Evolutionary conservation across 2,797 vertebrate genomes (phyloP).

Genomic region (Sebastes alutus): DNA sequence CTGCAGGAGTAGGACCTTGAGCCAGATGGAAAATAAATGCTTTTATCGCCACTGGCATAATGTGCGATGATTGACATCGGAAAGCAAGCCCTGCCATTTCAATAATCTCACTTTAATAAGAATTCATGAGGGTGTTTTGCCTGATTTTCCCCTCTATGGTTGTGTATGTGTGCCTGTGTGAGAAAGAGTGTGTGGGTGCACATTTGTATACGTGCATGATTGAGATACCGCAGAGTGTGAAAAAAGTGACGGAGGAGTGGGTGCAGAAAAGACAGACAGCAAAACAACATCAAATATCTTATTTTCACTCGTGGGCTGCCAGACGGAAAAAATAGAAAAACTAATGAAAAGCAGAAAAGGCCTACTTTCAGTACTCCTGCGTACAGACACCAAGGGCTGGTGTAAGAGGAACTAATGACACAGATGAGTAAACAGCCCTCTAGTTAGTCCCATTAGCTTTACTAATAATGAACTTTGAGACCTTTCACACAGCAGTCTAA

Average conservation of each 20-base stretch:
- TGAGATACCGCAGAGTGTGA: slow-evolving; percentile 22
- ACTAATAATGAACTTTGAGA: slow-evolving; percentile 64
- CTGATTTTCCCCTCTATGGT: slow-evolving; percentile 48
- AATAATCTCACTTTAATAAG: slow-evolving; percentile 71
- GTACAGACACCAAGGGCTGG: slow-evolving; percentile 24
- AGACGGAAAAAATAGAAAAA: slow-evolving; percentile 14
- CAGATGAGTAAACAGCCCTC: slow-evolving; percentile 63
- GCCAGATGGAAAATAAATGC: slow-evolving; percentile 53
- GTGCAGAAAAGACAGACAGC: slow-evolving; percentile 43
- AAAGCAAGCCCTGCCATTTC: slow-evolving; percentile 51
- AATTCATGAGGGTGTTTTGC: slow-evolving; percentile 53
- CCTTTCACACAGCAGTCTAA: slow-evolving; percentile 41
- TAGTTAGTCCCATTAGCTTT: slow-evolving; percentile 64
- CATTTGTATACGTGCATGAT: slow-evolving; percentile 38
- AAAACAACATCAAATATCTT: slow-evolving; percentile 61
- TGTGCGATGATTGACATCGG: slow-evolving; percentile 59
- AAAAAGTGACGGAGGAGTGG: slow-evolving; percentile 38
- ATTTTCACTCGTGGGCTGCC: slow-evolving; percentile 40
- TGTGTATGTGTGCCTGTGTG: slow-evolving; percentile 13
- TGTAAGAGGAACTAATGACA: slow-evolving; percentile 59
- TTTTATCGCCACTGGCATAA: slow-evolving; percentile 59
- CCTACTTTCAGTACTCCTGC: slow-evolving; percentile 37
- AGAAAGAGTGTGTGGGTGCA: slow-evolving; percentile 42
- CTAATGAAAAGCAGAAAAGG: slow-evolving; percentile 36
- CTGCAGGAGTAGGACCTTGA: slow-evolving; percentile 47